Evolutionary conservation across 2,113 vertebrate genomes (phyloP).

Genomic region (Ageneiosus marmoratus): DNA sequence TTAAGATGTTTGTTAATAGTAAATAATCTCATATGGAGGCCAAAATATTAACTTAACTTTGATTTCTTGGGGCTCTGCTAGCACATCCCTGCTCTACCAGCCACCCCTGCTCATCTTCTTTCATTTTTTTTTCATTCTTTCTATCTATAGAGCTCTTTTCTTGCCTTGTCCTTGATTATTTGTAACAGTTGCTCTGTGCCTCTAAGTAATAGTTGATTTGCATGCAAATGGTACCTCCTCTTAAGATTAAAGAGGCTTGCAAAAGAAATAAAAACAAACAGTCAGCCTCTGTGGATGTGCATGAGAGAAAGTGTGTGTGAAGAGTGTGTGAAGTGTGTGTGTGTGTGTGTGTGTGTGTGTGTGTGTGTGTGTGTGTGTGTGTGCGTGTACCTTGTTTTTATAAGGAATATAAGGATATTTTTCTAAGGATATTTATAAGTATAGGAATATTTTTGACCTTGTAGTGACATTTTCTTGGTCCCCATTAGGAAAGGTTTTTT

Average conservation of each 20-base stretch:
- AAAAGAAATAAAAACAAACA: conserved; percentile 43
- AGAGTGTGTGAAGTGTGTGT: too few relatives aligned
- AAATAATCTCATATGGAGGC: neutral
- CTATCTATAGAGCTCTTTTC: conserved; percentile 58
- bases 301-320: conserved; percentile 4
- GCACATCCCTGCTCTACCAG: neutral
- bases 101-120: neutral
- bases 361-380: neutral
- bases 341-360: conserved; percentile 5
- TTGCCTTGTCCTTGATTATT: conserved; percentile 79
- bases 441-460: too few relatives aligned
- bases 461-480: too few relatives aligned
- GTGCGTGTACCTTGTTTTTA: neutral
- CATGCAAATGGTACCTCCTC: conserved; percentile 77
- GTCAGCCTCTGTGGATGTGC: conserved; percentile 18
- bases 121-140: conserved; percentile 25
- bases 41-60: conserved; percentile 1
- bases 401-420: too few relatives aligned
- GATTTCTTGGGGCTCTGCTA: conserved; percentile 1
- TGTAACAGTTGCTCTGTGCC: conserved; percentile 70
- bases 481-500: too few relatives aligned
- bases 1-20: neutral
- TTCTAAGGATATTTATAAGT: too few relatives aligned
- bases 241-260: conserved; percentile 74
- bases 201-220: conserved; percentile 78